phyloP scores from a whole-genome alignment of 1,140 invertebrate species.

The Saxidomus purpurata region DNA sequence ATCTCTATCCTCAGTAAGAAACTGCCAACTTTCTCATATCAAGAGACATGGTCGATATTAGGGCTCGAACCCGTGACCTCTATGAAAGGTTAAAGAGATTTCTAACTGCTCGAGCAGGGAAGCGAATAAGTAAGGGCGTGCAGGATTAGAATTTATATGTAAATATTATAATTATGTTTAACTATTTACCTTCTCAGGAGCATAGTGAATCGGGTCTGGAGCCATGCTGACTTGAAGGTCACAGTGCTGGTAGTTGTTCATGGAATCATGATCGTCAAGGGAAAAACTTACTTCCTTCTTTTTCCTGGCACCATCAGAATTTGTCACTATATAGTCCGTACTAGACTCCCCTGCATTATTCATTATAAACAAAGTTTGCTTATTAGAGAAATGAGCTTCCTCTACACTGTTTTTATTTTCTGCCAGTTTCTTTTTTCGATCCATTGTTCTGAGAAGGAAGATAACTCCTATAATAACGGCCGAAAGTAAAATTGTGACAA shows the following conservation, averaged over 20 bases:
- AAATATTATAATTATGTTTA: too few relatives aligned
- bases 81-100: too few relatives aligned
- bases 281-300: constrained; percentile 78
- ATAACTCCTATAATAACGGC: constrained; percentile 55
- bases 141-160: too few relatives aligned
- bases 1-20: too few relatives aligned
- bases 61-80: too few relatives aligned
- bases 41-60: too few relatives aligned
- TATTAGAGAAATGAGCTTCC: background rate
- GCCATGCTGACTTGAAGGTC: constrained; percentile 4
- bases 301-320: constrained; percentile 57
- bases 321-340: constrained; percentile 31
- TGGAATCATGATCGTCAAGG: constrained; percentile 69
- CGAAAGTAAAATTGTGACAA: constrained; percentile 46
- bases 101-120: too few relatives aligned
- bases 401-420: background rate
- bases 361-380: constrained; percentile 40
- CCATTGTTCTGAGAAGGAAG: constrained; percentile 44
- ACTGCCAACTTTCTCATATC: too few relatives aligned
- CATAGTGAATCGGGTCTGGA: constrained; percentile 37
- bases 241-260: constrained; percentile 35
- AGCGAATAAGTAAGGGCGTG: too few relatives aligned
- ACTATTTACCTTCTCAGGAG: constrained; percentile 56
- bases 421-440: constrained; percentile 32
- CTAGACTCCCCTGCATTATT: constrained; percentile 59